Evolutionary conservation across 2,888 invertebrate genomes (phyloP).

Genomic region (Leucozona laternaria): DNA sequence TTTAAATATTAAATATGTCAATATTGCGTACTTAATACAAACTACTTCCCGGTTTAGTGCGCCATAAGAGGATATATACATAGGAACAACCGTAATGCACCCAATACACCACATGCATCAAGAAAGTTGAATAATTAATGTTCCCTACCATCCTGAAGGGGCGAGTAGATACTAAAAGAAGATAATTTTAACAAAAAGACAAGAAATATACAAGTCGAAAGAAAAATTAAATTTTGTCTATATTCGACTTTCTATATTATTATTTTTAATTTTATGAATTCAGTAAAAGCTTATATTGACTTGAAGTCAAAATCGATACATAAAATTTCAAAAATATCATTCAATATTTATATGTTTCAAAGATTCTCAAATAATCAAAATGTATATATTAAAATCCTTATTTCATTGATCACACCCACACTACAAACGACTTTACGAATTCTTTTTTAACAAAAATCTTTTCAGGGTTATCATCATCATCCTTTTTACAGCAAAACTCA

Average conservation of each 20-base stretch:
- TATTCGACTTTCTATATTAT: too few relatives aligned
- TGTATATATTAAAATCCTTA: background rate
- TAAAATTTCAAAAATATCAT: too few relatives aligned
- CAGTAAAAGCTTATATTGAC: too few relatives aligned
- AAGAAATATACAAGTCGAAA: background rate
- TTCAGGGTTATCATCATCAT: background rate
- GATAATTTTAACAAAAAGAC: background rate
- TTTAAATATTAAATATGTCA: background rate
- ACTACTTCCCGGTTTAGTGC: background rate
- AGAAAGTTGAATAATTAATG: conserved; percentile 6
- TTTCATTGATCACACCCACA: background rate
- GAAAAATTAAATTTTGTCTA: too few relatives aligned
- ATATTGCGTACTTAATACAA: conserved; percentile 5
- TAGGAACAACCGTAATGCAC: background rate
- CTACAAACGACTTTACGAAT: background rate
- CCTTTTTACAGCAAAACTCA: background rate
- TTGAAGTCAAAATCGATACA: too few relatives aligned
- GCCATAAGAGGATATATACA: background rate
- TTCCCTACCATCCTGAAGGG: background rate
- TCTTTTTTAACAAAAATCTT: too few relatives aligned
- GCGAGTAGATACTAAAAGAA: background rate
- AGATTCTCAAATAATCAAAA: too few relatives aligned
- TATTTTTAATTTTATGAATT: too few relatives aligned
- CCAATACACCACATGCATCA: background rate
- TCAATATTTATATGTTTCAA: too few relatives aligned